A percentile compares a stretch with the other conserved stretches of the same genome.
phyloP scores from a whole-genome alignment of 2,888 invertebrate species.

The Leptinotarsa juncta region DNA sequence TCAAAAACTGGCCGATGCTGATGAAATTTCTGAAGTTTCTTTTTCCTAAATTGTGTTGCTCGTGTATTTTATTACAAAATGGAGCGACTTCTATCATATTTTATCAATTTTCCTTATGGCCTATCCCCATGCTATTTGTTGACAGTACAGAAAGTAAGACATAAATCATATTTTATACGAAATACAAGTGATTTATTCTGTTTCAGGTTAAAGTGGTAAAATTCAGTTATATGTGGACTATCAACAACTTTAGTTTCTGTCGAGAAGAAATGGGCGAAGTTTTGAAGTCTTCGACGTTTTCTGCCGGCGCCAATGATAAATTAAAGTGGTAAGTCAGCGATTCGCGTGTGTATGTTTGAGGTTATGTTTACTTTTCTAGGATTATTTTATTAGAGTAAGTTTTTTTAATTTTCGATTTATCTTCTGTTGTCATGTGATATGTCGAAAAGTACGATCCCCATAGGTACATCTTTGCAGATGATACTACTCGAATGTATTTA shows the following conservation, averaged over 20 bases:
- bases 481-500: too few relatives aligned
- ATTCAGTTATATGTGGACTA: slow-evolving; percentile 99
- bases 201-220: slow-evolving; percentile 99
- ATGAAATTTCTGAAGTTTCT: background rate
- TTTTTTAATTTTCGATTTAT: slow-evolving; percentile 12
- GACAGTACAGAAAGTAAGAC: slow-evolving; percentile 33
- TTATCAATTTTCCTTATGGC: slow-evolving; percentile 24
- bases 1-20: background rate
- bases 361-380: slow-evolving; percentile 24
- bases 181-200: slow-evolving; percentile 27
- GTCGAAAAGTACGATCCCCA: too few relatives aligned
- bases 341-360: slow-evolving; percentile 23
- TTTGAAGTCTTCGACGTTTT: slow-evolving; percentile 99
- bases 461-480: too few relatives aligned
- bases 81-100: slow-evolving; percentile 23
- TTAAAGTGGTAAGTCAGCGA: slow-evolving; percentile 86
- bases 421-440: background rate
- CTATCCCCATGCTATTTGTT: slow-evolving; percentile 31
- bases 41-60: background rate
- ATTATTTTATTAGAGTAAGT: background rate
- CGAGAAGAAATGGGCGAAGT: slow-evolving; percentile 99
- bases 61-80: slow-evolving; percentile 21
- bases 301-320: slow-evolving; percentile 99
- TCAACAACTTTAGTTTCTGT: slow-evolving; percentile 99
- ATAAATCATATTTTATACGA: slow-evolving; percentile 1